Evolutionary conservation across 2,888 invertebrate genomes (phyloP), one percentile per base, ranked within the genome.

Genomic region (Busseola fusca): DNA sequence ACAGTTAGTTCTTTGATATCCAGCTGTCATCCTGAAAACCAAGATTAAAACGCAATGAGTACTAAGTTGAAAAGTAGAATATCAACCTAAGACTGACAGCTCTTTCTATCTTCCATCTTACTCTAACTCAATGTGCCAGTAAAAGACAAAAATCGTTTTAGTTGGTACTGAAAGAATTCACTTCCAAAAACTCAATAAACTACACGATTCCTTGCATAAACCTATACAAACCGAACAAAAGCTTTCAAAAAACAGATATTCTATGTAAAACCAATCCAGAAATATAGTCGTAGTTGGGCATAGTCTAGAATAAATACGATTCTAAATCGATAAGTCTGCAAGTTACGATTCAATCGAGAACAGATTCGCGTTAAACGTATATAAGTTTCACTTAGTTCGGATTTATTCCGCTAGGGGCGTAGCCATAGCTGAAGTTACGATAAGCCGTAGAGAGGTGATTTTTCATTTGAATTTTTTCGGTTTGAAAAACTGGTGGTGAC

Each of bases 331-430:
- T 82, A 80, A 84, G 71, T 73, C 84, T 84, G 71, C 72, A 65
- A 83, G 84, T 85, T 84, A 86, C 84, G 80, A 72, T 84, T 78
- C 78, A 80, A 76, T 80, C 50, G 84, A 69, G 76, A 78, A 75
- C 81, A 83, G 81, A 80, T 83, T 84, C 74, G 62, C 84, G 72
- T 80, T 78, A 81, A 83, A 75, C 76, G 80, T 77, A 74, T 78
- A 82, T 84, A 86, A 77, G 78, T 84, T 85, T 78, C 72, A 72
- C 77, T 85, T 80, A 81, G 74, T 77, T 65, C 64, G 59, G 76
- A 82, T 84, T 86, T 84, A 85, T 84, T 78, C 58, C 64, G 57
- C 69, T 80, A 58, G 65, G 40, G 73, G 81, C 71, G 81, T 74
- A 71, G 74, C 52, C 71, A 80, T 80, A 73, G 80, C 64, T 56